These are phyloP conservation scores for Philereme vetulata DNA, from an alignment of 2,888 invertebrate genomes.

Conservation along the genomic window DNA sequence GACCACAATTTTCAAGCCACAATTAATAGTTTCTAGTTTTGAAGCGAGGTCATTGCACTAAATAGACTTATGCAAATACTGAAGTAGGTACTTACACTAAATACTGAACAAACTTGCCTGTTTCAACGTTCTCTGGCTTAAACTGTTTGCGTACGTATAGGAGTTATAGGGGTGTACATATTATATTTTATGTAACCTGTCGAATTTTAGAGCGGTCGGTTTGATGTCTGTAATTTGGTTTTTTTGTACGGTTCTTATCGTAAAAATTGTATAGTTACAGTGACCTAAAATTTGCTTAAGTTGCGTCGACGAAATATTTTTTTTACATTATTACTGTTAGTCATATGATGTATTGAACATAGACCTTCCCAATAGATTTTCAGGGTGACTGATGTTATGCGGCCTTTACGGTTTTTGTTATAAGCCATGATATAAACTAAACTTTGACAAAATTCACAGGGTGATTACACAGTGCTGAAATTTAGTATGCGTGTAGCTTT, in stretches of 20 bases:
- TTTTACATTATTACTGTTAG: too few relatives aligned
- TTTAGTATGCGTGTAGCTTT: too few relatives aligned
- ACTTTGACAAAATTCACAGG: too few relatives aligned
- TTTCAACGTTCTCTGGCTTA: conserved; percentile 2
- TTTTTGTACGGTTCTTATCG: not conserved
- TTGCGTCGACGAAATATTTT: not conserved
- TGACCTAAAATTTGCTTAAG: not conserved
- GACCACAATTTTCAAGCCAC: not conserved
- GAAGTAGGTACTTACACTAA: not conserved
- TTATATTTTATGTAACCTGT: conserved; percentile 13
- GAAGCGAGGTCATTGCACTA: not conserved
- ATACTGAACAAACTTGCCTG: not conserved
- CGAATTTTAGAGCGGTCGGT: conserved; percentile 8
- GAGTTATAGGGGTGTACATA: conserved; percentile 5
- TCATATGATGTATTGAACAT: too few relatives aligned
- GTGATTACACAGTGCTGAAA: too few relatives aligned
- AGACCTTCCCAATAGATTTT: too few relatives aligned
- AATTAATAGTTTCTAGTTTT: not conserved
- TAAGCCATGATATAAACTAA: too few relatives aligned
- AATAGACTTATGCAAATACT: not conserved
- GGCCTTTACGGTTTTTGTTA: too few relatives aligned
- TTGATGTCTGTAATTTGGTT: conserved; percentile 3
- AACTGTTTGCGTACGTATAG: conserved; percentile 14
- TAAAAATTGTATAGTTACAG: not conserved
- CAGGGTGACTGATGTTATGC: too few relatives aligned